These are phyloP conservation scores for Macaca mulatta DNA, from an alignment of 2,113 vertebrate genomes.

Conservation along the genomic window DNA sequence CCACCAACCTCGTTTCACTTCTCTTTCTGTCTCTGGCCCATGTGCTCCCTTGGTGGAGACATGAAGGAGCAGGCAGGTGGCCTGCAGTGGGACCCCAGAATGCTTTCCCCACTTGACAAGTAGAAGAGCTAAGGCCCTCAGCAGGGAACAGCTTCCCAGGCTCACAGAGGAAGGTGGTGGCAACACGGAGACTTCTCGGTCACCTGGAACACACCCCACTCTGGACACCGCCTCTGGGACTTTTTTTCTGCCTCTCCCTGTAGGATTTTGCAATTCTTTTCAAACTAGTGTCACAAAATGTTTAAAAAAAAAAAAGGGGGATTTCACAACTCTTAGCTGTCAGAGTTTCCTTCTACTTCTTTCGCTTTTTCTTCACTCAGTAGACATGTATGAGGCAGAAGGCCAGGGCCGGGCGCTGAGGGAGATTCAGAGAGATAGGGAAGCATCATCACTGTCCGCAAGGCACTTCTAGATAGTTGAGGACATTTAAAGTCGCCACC, in stretches of 20 bases:
- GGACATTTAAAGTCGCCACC: accelerated
- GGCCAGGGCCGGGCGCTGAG: neutral
- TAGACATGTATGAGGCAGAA: neutral
- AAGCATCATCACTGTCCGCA: accelerated
- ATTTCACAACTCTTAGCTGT: neutral
- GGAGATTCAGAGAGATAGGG: neutral
- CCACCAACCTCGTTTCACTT: neutral
- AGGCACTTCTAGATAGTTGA: neutral
- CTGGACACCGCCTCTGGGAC: neutral
- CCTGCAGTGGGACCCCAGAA: neutral
- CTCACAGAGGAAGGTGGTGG: neutral
- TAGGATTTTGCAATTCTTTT: neutral
- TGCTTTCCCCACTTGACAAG: neutral
- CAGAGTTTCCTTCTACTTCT: neutral
- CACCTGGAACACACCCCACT: neutral
- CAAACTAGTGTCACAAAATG: no score
- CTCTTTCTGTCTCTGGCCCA: neutral
- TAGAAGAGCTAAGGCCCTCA: neutral
- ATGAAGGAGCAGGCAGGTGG: neutral
- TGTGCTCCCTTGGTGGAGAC: neutral
- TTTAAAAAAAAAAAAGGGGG: no score
- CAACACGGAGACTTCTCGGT: neutral
- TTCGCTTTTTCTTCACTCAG: neutral
- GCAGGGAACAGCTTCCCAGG: neutral
- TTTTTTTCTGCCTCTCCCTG: neutral